Conservation (phyloP, 2,888 invertebrate genomes). For the Fabriciana adippe region DNA sequence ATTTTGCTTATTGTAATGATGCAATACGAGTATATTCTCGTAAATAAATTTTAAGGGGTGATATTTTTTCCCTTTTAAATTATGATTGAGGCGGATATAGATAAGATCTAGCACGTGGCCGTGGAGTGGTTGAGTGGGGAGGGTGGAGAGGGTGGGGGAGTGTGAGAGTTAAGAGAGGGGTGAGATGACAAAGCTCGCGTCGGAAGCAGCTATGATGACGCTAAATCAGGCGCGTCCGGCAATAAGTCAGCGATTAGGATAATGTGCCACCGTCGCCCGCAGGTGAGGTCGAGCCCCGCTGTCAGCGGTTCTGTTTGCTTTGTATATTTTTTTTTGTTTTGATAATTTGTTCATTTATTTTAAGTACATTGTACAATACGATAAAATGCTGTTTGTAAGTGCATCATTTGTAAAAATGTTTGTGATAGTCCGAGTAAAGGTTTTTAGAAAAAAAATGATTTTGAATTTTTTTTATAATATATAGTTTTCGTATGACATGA, state of each 20-base stretch:
- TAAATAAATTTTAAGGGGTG: not conserved
- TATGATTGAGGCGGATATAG: conserved; percentile 21
- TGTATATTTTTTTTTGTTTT: too few species aligned
- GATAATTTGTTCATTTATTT: too few species aligned
- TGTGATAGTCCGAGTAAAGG: too few species aligned
- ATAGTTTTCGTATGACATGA: too few species aligned
- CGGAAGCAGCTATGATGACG: conserved; percentile 47
- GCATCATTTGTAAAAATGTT: too few species aligned
- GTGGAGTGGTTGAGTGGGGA: not conserved
- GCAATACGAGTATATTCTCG: too few species aligned
- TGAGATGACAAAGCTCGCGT: conserved; percentile 47
- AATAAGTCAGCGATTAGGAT: conserved; percentile 52
- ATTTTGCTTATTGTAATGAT: too few species aligned
- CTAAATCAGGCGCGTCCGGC: conserved; percentile 54
- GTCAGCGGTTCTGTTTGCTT: not conserved
- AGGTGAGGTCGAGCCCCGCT: not conserved
- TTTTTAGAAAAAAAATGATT: too few species aligned
- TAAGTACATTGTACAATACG: too few species aligned
- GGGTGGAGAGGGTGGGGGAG: conserved; percentile 1
- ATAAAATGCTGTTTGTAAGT: too few species aligned
- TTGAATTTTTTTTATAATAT: too few species aligned
- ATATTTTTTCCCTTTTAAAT: conserved; percentile 12
- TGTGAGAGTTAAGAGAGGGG: conserved; percentile 10
- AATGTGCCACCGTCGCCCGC: conserved; percentile 15
- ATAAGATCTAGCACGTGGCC: conserved; percentile 29